A percentile compares a stretch with the other conserved stretches of the same genome.
phyloP scores from a whole-genome alignment of 1,140 invertebrate genomes.

The Drosophila santomea region DNA sequence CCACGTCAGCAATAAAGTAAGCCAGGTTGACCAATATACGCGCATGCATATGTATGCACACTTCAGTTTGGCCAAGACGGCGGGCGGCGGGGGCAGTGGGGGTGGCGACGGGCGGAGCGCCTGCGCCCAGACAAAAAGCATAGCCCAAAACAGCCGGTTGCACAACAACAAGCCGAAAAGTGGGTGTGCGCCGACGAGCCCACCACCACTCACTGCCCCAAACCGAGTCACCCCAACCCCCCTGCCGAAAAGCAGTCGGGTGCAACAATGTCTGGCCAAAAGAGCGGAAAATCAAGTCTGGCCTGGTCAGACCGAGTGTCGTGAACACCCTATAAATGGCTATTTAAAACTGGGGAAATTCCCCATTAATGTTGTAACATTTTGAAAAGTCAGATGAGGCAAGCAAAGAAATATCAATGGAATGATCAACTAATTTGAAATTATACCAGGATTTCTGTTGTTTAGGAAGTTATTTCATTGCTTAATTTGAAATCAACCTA shows the following conservation, averaged over 20 bases:
- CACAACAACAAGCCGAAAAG: conserved; percentile 65
- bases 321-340: conserved; percentile 12
- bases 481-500: background rate
- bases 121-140: conserved; percentile 12
- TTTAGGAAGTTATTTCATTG: no score
- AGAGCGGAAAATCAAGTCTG: conserved; percentile 10
- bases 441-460: no score
- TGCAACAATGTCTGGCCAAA: conserved; percentile 24
- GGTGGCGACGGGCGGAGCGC: conserved; percentile 7
- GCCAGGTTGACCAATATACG: conserved; percentile 62
- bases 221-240: conserved; percentile 2
- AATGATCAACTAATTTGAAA: no score
- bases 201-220: conserved; percentile 50
- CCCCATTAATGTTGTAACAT: background rate
- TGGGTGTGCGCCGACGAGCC: conserved; percentile 74
- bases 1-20: conserved; percentile 34
- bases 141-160: conserved; percentile 49
- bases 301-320: conserved; percentile 2
- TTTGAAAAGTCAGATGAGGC: background rate
- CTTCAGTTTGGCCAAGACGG: conserved; percentile 17
- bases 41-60: conserved; percentile 28
- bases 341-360: background rate
- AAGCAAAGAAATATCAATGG: no score
- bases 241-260: background rate
- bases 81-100: background rate